A percentile compares a stretch with the other conserved stretches of the same genome.
Evolutionary conservation across 1,140 invertebrate genomes (phyloP).

Genomic region (Drosophila virilis): DNA sequence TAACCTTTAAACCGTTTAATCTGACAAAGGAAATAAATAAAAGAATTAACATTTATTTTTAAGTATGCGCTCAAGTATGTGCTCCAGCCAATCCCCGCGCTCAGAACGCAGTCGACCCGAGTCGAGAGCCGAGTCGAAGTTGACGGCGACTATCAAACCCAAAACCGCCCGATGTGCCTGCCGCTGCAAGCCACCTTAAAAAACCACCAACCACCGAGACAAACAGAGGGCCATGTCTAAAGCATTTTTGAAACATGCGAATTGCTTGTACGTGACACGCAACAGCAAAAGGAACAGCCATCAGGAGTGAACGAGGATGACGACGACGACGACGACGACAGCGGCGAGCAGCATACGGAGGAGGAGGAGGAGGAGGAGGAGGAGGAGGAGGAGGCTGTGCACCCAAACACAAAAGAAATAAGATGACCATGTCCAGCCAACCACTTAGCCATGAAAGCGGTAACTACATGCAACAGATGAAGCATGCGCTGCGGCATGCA

Average conservation of each 20-base stretch:
- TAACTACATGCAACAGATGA: constrained; percentile 82
- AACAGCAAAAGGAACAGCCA: constrained; percentile 70
- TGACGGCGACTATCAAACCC: constrained; percentile 72
- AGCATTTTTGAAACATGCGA: constrained; percentile 84
- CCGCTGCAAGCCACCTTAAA: constrained; percentile 29
- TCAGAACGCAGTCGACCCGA: constrained; percentile 20
- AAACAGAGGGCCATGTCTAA: constrained; percentile 72
- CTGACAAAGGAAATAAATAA: constrained; percentile 83
- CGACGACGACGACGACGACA: constrained; percentile 3
- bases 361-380: constrained; percentile 3
- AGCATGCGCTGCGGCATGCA: constrained; percentile 77
- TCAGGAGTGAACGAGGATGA: constrained; percentile 41
- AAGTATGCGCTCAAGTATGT: constrained; percentile 75
- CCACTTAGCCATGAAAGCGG: constrained; percentile 82
- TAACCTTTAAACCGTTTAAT: constrained; percentile 82
- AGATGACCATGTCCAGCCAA: constrained; percentile 81
- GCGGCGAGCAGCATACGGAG: constrained; percentile 17
- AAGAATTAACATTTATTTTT: constrained; percentile 82
- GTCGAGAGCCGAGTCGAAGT: constrained; percentile 14
- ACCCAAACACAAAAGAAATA: constrained; percentile 48
- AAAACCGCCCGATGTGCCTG: constrained; percentile 12
- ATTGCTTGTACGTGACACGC: constrained; percentile 84
- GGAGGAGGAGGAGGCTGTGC: constrained; percentile 13
- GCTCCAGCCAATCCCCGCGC: constrained; percentile 24
- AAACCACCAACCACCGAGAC: constrained; percentile 34